Conservation (phyloP, 2,888 invertebrate genomes). For the Trachelus stipa region DNA sequence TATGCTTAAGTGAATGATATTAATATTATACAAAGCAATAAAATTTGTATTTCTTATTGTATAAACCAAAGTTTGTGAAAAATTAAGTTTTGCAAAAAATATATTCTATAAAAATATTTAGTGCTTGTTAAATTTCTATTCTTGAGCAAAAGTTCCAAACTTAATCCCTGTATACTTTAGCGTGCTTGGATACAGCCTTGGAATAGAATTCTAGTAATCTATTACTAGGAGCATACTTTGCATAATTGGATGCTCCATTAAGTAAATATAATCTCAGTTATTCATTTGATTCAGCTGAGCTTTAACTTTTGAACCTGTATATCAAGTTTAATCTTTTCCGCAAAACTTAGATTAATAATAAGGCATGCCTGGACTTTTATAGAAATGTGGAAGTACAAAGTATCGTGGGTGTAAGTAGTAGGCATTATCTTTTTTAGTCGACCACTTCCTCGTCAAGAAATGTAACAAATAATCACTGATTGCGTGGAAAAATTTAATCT, state of each 20-base stretch:
- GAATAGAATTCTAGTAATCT: neutral
- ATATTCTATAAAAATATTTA: neutral
- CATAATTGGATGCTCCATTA: constrained; percentile 1
- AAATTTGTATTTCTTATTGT: neutral
- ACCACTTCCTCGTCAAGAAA: neutral
- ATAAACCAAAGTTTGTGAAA: neutral
- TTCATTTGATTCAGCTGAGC: neutral
- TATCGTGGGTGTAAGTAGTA: neutral
- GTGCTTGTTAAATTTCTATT: neutral
- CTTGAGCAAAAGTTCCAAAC: neutral
- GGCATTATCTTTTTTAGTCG: neutral
- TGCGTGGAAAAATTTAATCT: neutral
- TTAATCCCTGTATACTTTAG: neutral
- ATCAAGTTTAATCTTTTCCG: neutral
- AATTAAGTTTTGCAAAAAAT: neutral
- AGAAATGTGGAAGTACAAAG: neutral
- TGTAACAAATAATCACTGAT: neutral
- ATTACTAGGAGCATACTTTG: neutral
- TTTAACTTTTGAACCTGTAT: neutral
- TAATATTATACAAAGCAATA: neutral
- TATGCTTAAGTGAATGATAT: neutral
- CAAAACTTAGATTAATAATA: neutral
- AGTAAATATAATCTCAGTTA: neutral
- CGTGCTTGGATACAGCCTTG: neutral
- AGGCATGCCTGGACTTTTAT: neutral